Base-by-base conservation (phyloP, 1,140 invertebrate species). In the Sycophaga agraensis region DNA sequence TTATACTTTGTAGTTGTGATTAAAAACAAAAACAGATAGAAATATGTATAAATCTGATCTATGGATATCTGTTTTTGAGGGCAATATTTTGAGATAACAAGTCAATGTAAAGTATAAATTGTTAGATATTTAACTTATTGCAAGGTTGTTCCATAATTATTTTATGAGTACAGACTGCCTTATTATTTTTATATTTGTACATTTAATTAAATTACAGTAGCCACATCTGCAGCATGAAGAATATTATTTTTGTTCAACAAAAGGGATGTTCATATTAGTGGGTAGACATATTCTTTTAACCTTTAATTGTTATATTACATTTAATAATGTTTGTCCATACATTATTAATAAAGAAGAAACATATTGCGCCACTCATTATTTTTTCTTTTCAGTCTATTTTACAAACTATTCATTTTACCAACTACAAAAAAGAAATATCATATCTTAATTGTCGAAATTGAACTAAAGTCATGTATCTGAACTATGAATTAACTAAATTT, bases 281-380 rank as follows among this genome's bases (percentile, higher is more conserved):
- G 22, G 14, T 54, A 54, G 35, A 1, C n/a, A n/a, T n/a, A 12
- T 28, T 55, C 35, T 31, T 55, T 43, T 21, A 24, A 55, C 11
- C 16, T 31, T 31, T 7, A 34, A 55, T 55, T 43, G 40, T 43
- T 55, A 24, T 55, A 55, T 14, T 4, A 42, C 1, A 34, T 8
- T 16, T 37, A 37, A 17, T 24, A 35, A 51, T 51, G 35, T 34
- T 35, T 55, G 17, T 43, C 40, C 5, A 43, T 43, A 34, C 14
- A 43, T 46, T 28, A 42, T 39, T 24, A 56, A 56, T 56, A 46
- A 56, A 56, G 9, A 56, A 14, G 24, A 46, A 6, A 45, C 19
- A 31, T 16, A 4, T 45, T 43, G 12, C 14, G 31, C 8, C 7
- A 21, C n/a, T 34, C 24, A 12, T 21, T 49, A 19, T 55, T 43